phyloP scores from a whole-genome alignment of 2,888 invertebrate genomes.

The Neuroscelio doddi region DNA sequence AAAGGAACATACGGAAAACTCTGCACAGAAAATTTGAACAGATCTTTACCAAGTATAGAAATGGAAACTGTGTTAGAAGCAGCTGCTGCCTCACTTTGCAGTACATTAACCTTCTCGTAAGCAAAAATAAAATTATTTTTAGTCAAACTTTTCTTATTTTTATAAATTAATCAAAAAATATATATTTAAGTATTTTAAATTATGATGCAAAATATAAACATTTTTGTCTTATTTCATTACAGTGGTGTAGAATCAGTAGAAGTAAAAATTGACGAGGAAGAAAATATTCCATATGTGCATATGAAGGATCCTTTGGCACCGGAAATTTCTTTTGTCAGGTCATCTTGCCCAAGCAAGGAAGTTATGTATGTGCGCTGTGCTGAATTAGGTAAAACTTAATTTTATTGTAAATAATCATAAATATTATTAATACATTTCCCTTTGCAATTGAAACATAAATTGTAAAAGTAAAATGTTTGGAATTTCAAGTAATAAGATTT shows the following conservation, averaged over 20 bases:
- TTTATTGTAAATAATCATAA: no score
- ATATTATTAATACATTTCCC: background rate
- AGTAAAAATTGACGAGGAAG: constrained; percentile 76
- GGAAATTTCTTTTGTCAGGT: constrained; percentile 87
- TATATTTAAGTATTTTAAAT: no score
- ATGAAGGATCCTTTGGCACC: constrained; percentile 86
- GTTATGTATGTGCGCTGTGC: constrained; percentile 87
- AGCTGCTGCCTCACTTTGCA: constrained; percentile 85
- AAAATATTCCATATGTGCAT: constrained; percentile 81
- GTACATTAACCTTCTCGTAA: constrained; percentile 84
- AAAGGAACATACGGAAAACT: constrained; percentile 86
- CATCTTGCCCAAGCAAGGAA: constrained; percentile 82
- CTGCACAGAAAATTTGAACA: constrained; percentile 85
- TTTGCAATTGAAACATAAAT: background rate
- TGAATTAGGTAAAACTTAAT: constrained; percentile 80
- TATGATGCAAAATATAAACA: no score
- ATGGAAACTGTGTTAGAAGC: constrained; percentile 77
- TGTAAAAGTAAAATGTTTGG: no score
- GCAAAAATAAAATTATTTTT: constrained; percentile 51
- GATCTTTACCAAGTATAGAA: constrained; percentile 73
- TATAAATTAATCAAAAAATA: no score
- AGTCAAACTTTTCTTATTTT: background rate
- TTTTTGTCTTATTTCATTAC: constrained; percentile 52
- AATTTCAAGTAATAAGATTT: no score
- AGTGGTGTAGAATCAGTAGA: constrained; percentile 83